A percentile compares a stretch with the other conserved stretches of the same genome.
phyloP scores from a whole-genome alignment of 2,888 invertebrate genomes.

The Phengaris arion region DNA sequence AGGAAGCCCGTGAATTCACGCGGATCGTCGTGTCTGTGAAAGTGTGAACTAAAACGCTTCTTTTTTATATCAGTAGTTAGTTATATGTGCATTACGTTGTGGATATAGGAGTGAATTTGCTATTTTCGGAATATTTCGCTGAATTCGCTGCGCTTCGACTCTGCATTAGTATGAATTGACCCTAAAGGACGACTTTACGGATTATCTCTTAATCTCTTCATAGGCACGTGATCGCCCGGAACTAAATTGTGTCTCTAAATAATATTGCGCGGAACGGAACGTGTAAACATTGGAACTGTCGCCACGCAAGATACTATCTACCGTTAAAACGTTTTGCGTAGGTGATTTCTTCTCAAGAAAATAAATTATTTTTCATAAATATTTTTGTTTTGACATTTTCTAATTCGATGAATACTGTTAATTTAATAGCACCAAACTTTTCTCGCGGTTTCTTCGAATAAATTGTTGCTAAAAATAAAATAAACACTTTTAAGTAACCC shows the following conservation, averaged over 20 bases:
- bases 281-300: neutral
- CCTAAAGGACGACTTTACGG: constrained; percentile 27
- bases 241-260: constrained; percentile 54
- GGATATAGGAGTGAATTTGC: too few relatives aligned
- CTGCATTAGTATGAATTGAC: neutral
- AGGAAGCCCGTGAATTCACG: too few relatives aligned
- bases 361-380: neutral
- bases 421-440: neutral
- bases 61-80: too few relatives aligned
- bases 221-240: constrained; percentile 48
- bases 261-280: constrained; percentile 30
- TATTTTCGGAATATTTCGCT: too few relatives aligned
- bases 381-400: neutral
- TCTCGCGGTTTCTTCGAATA: neutral
- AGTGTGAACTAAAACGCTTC: too few relatives aligned
- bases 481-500: too few relatives aligned
- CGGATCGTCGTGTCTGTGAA: too few relatives aligned
- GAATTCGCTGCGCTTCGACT: neutral
- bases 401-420: neutral
- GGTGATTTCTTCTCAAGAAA: neutral
- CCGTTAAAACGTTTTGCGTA: neutral
- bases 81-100: too few relatives aligned
- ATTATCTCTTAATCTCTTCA: constrained; percentile 30
- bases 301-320: neutral
- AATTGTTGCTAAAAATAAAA: too few relatives aligned